Percentiles rank a stretch among this genome's conserved stretches.
These are phyloP conservation scores for Rallus limicola DNA, from an alignment of 2,113 vertebrate genomes.

Conservation along the genomic window DNA sequence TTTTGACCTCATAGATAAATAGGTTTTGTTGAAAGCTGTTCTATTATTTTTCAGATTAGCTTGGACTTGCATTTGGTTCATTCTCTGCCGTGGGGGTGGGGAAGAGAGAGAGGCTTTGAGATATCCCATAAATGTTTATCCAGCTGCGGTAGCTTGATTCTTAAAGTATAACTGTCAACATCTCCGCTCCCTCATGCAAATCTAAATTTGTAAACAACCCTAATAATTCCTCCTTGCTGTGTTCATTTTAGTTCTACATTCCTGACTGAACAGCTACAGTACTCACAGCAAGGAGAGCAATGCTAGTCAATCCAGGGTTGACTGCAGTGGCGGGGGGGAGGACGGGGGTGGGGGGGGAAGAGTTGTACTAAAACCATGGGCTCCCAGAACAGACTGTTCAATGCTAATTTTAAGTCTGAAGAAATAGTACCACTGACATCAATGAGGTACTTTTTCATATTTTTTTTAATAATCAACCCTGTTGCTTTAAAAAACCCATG, in stretches of 20 bases:
- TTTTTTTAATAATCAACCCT: conserved; percentile 40
- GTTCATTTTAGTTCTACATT: conserved; percentile 5
- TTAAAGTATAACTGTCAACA: conserved; percentile 60
- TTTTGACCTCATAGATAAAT: conserved; percentile 64
- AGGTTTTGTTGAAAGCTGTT: conserved; percentile 56
- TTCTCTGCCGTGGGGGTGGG: background rate
- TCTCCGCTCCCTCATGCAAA: conserved; percentile 27
- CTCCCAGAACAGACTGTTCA: conserved; percentile 60
- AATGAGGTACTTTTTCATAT: background rate
- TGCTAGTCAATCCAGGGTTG: background rate
- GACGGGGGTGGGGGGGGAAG: too few species aligned
- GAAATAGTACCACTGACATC: conserved; percentile 43
- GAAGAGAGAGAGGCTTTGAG: background rate
- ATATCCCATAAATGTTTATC: conserved; percentile 59
- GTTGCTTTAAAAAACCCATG: background rate
- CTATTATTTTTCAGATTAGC: conserved; percentile 68
- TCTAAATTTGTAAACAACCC: conserved; percentile 59
- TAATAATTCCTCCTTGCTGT: conserved; percentile 26
- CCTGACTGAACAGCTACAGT: background rate
- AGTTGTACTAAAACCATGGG: background rate
- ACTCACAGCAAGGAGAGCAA: background rate
- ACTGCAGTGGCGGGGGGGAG: background rate
- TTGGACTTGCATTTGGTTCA: conserved; percentile 34
- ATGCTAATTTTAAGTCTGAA: conserved; percentile 59
- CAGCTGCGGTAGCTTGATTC: conserved; percentile 47